phyloP scores from a whole-genome alignment of 1,140 invertebrate genomes.

The Aplysia californica region DNA sequence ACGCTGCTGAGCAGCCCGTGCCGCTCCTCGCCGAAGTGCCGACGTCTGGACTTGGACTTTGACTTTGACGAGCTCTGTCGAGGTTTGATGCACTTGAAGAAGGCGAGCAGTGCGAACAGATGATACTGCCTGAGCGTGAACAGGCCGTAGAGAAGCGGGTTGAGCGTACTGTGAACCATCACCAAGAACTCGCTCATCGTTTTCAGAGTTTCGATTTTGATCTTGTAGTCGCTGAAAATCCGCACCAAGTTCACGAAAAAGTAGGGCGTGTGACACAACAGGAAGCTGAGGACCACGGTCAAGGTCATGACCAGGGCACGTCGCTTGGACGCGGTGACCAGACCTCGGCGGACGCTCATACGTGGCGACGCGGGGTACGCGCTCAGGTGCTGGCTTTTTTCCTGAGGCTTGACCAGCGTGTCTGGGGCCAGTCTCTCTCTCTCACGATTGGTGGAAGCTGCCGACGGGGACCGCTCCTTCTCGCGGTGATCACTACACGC shows the following conservation, averaged over 20 bases:
- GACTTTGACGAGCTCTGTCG: neutral
- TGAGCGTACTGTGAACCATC: slow-evolving; percentile 68
- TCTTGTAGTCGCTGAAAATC: slow-evolving; percentile 68
- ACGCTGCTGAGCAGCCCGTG: neutral
- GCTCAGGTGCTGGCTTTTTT: neutral
- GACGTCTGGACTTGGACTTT: too few species aligned
- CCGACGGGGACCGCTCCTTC: neutral
- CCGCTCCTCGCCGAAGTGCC: neutral
- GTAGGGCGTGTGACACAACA: slow-evolving; percentile 69
- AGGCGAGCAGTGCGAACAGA: slow-evolving; percentile 21
- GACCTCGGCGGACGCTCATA: slow-evolving; percentile 47
- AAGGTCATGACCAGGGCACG: slow-evolving; percentile 67
- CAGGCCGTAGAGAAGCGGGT: slow-evolving; percentile 69
- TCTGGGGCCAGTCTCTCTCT: too few species aligned
- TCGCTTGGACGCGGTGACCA: slow-evolving; percentile 56
- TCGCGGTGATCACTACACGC: neutral
- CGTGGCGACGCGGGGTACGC: slow-evolving; percentile 24
- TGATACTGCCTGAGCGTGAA: slow-evolving; percentile 61
- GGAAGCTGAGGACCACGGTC: slow-evolving; percentile 67
- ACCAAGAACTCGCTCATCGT: slow-evolving; percentile 65
- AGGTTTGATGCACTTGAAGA: neutral
- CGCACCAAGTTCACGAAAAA: slow-evolving; percentile 62
- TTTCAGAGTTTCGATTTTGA: slow-evolving; percentile 57
- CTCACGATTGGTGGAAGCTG: neutral
- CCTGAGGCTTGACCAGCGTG: neutral